phyloP scores from a whole-genome alignment of 2,113 vertebrate genomes.

The Myiozetetes cayanensis region DNA sequence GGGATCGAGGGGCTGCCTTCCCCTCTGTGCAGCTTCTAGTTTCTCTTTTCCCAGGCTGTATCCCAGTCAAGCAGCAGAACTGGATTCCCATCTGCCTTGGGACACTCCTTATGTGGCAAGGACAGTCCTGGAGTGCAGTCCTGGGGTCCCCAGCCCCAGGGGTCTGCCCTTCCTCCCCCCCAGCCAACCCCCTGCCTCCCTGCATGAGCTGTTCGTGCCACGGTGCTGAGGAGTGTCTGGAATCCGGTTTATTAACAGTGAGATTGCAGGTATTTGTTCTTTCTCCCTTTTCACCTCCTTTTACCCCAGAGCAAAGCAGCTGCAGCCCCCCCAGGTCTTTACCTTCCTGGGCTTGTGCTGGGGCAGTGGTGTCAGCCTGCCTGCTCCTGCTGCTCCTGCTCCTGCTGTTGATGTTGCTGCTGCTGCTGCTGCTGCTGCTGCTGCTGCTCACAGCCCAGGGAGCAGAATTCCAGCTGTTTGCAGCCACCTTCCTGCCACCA shows the following conservation, averaged over 20 bases:
- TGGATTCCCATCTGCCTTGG: not conserved
- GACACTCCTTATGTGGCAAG: no score
- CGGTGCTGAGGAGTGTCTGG: not conserved
- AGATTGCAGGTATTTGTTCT: not conserved
- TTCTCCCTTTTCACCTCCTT: not conserved
- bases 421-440: not conserved
- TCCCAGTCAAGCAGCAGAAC: not conserved
- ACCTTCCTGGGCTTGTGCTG: not conserved
- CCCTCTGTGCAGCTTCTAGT: not conserved
- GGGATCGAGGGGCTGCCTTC: not conserved
- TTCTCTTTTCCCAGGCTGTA: not conserved
- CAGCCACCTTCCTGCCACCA: not conserved
- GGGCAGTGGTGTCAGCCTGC: not conserved
- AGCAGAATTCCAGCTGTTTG: not conserved
- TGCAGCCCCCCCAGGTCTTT: not conserved
- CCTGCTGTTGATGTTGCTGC: not conserved
- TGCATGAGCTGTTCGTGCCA: accelerated
- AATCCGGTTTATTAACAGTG: not conserved
- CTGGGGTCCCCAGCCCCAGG: not conserved
- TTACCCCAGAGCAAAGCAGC: not conserved
- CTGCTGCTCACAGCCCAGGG: not conserved
- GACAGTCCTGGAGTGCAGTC: not conserved
- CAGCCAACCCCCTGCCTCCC: not conserved
- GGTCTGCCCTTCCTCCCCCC: not conserved
- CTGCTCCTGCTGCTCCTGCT: not conserved